A percentile compares a stretch with the other conserved stretches of the same genome.
Conservation (phyloP, 2,797 vertebrate species). For the Clamator glandarius region DNA sequence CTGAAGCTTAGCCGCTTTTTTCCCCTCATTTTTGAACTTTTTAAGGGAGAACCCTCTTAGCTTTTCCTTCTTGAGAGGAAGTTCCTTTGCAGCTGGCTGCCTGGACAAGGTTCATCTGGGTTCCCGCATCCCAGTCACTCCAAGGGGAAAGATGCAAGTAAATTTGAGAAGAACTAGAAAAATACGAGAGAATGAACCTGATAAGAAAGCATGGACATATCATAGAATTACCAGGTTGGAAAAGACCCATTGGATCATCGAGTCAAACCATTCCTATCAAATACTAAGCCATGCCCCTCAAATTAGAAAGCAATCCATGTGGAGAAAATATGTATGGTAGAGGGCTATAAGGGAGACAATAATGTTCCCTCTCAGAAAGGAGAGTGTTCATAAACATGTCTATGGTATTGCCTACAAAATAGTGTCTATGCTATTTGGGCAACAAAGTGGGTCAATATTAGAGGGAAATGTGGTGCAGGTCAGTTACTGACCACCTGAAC, state of each 20-base stretch:
- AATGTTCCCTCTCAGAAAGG: background rate
- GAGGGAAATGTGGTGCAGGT: background rate
- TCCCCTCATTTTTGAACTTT: background rate
- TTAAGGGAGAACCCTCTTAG: background rate
- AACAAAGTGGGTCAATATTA: background rate
- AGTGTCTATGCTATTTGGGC: background rate
- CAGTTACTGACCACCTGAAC: background rate
- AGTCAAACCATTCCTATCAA: too few species aligned
- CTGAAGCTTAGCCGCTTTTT: background rate
- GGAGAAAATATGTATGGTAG: background rate
- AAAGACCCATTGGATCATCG: too few species aligned
- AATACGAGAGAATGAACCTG: background rate
- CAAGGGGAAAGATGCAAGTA: background rate
- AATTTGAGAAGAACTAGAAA: too few species aligned
- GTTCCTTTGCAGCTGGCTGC: background rate
- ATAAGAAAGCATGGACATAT: accelerated
- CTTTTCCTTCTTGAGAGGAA: background rate
- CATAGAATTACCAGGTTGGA: too few species aligned
- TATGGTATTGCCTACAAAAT: too few species aligned
- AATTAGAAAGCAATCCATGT: background rate
- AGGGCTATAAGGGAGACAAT: background rate
- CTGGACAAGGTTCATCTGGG: background rate
- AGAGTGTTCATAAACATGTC: background rate
- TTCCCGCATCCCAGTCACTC: background rate
- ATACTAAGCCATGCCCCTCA: too few species aligned